Base-by-base conservation (phyloP, 2,888 invertebrate species). In the Drosophila affinis region DNA sequence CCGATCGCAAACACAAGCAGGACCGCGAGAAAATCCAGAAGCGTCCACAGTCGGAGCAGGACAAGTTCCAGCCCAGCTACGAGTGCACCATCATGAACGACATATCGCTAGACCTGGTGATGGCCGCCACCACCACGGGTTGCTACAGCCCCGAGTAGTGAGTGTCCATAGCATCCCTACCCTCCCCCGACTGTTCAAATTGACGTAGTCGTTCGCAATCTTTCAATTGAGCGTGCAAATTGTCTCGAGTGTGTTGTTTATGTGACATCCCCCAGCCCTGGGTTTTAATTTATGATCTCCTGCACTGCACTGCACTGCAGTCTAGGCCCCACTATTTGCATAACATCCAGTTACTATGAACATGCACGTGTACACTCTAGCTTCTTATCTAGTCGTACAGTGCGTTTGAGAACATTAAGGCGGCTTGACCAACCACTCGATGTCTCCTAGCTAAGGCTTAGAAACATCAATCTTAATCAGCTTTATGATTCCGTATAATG, bases 1-100 rank as follows among this genome's bases (percentile, higher is more conserved):
- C 98, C 0, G 98, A 99, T 91, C 94, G 99, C 55, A 99, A 99
- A 90, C 98, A 98, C 91, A 98, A 99, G 91, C 98, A 98, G 89
- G 99, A 99, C 92, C 93, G 97, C 1, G 98, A 98, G 91, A 98
- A 98, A 92, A 97, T 99, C 87, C 94, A 96, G 92, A 96, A 98
- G 72, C 93, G 97, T 58, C 96, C 97, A 5, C 93, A 95, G 17
- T 93, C 95, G 2, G 98, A 98, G 91, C 95, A 97, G 82, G 97
- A 98, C 78, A 98, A 98, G 91, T 98, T 96, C 92, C 98, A 98
- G 91, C 98, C 98, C 0, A 98, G 98, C 51, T 99, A 97, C 91
- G 98, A 98, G 74, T 98, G 98, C 90, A 99, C 99, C 47, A 97
- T 98, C 9, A 94, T 98, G 63, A 96, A 96, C 78, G 98, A 98